These are phyloP conservation scores for Takifugu ocellatus DNA, from an alignment of 2,797 vertebrate genomes.

Conservation along the genomic window DNA sequence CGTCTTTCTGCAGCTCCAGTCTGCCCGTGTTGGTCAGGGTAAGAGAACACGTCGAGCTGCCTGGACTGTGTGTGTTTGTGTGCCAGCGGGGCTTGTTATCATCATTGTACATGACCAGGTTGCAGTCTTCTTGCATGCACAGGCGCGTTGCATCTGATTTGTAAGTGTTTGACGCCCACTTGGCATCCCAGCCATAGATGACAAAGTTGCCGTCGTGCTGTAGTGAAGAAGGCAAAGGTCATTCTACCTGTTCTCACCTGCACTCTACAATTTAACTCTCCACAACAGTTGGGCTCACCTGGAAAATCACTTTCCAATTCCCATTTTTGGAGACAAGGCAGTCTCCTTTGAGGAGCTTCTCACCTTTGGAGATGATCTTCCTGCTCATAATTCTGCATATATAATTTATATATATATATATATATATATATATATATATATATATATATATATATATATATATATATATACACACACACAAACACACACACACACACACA, in stretches of 20 bases:
- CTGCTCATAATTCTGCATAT: neutral
- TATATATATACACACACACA: too few species aligned
- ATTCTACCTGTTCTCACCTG: too few species aligned
- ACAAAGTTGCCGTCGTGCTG: conserved; percentile 31
- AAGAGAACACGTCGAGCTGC: neutral
- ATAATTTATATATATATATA: too few species aligned
- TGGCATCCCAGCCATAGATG: conserved; percentile 49
- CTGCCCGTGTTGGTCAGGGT: neutral
- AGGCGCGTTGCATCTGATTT: neutral
- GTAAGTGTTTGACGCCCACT: conserved; percentile 21
- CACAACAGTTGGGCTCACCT: neutral
- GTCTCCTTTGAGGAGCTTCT: neutral
- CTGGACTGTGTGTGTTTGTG: neutral
- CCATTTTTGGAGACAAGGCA: neutral
- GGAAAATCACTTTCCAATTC: neutral
- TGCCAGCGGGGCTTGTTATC: neutral
- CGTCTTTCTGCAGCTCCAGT: neutral
- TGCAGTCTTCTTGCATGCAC: neutral
- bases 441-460: too few species aligned
- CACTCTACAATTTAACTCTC: neutral
- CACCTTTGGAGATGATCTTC: neutral
- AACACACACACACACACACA: too few species aligned
- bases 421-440: too few species aligned
- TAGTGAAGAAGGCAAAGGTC: neutral
- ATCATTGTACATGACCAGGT: neutral